Percentiles rank a stretch among this genome's conserved stretches.
phyloP scores from a whole-genome alignment of 2,888 invertebrate genomes.

The Philereme vetulata region DNA sequence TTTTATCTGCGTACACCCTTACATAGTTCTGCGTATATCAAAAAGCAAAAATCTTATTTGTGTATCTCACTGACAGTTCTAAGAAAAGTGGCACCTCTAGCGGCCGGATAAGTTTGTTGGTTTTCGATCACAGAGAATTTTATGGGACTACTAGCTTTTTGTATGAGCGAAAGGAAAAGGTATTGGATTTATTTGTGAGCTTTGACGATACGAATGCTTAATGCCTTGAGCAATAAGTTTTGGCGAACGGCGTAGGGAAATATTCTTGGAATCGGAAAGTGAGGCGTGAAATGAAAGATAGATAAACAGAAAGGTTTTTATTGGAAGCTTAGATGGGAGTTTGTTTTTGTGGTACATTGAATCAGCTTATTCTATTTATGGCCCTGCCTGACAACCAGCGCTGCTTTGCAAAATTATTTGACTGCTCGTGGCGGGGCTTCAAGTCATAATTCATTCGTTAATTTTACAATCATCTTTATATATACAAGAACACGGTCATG shows the following conservation, averaged over 20 bases:
- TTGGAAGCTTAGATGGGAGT: too few relatives aligned
- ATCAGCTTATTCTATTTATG: too few relatives aligned
- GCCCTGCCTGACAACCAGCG: too few relatives aligned
- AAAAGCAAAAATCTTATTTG: neutral
- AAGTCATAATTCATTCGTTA: too few relatives aligned
- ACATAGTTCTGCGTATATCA: constrained; percentile 6
- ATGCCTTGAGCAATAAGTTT: constrained; percentile 20
- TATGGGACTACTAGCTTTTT: constrained; percentile 31
- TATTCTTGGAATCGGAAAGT: constrained; percentile 12
- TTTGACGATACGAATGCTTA: constrained; percentile 35
- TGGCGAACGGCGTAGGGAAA: constrained; percentile 3
- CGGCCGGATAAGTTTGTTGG: constrained; percentile 6
- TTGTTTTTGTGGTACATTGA: too few relatives aligned
- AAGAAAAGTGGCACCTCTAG: constrained; percentile 10
- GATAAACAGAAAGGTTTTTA: neutral
- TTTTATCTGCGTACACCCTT: neutral
- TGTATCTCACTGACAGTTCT: neutral
- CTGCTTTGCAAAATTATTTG: too few relatives aligned
- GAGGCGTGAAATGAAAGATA: neutral
- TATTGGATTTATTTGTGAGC: constrained; percentile 35
- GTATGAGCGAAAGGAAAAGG: constrained; percentile 33
- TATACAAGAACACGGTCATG: too few relatives aligned
- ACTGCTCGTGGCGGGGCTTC: too few relatives aligned
- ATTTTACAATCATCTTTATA: too few relatives aligned
- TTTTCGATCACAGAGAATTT: constrained; percentile 25